Evolutionary conservation across 1,140 invertebrate species (phyloP), one percentile per base, ranked within the genome.

Genomic region (Papilio machaon): DNA sequence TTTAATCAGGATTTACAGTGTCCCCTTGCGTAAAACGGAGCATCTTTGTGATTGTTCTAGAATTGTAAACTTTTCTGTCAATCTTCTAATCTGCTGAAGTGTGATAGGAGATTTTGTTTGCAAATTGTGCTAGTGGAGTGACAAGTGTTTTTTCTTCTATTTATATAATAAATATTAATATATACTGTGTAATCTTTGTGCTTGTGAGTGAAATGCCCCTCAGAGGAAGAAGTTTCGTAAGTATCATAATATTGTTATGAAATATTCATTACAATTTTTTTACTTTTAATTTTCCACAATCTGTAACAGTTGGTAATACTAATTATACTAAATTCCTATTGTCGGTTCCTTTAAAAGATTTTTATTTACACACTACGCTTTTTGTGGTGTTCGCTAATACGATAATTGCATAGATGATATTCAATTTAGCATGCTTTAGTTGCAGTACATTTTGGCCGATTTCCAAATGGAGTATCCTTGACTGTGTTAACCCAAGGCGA

Each of bases 381-480:
- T 73, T 78, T 82, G 70, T 82, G 78, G 73, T 75, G 80, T 83
- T 73, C 82, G 78, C 64, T 80, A 84, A 85, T 80, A 79, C 78
- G 77, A 85, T 76, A 73, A 84, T 84, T 89, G 89, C 83, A 87
- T 86, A 76, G 85, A 90, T 92, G 89, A 93, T 87, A 90, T 92
- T 93, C 87, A 91, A 85, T 91, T 92, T 90, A 88, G 91, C 84
- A 89, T 87, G 87, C 85, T 91, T 88, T 83, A 88, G 87, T 83
- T 92, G 87, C 90, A 92, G 81, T 87, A 91, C 82, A 89, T 87
- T 87, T 91, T 94, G 93, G 93, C 91, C 82, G 79, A 74, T 81
- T 78, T 90, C 92, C 93, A 94, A 91, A 38, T 86, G 82, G 92
- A 90, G 90, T 92, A 91, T 92, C 89, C 91, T 93, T 92, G 91